phyloP scores from a whole-genome alignment of 92 coral and sea anemone genomes.

The Meandrina meandrites region DNA sequence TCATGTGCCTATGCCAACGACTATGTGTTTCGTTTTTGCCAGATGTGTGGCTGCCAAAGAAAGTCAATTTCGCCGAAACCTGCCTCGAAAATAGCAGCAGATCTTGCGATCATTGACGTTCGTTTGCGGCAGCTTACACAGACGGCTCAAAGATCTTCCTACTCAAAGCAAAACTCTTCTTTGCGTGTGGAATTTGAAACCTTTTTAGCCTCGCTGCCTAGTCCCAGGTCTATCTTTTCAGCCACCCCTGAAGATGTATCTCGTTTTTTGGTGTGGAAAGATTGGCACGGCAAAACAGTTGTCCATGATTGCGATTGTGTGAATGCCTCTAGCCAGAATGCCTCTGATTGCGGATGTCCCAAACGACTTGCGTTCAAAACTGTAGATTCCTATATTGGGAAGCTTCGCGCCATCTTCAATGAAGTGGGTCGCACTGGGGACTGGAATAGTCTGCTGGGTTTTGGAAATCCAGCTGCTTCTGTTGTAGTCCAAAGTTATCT shows the following conservation, averaged over 20 bases:
- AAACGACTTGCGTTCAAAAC: no score
- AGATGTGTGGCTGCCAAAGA: constrained; percentile 55
- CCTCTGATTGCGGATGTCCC: no score
- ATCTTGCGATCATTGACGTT: constrained; percentile 43
- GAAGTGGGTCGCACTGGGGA: no score
- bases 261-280: constrained; percentile 55
- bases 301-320: constrained; percentile 41
- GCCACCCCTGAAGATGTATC: no score
- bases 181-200: constrained; percentile 50
- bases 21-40: constrained; percentile 53
- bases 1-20: constrained; percentile 58
- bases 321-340: no score
- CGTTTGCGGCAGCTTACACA: constrained; percentile 41
- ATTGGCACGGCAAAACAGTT: constrained; percentile 32
- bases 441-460: no score
- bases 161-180: constrained; percentile 61
- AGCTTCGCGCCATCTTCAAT: no score
- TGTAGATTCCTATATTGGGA: no score
- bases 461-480: no score
- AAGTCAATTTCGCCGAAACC: constrained; percentile 19
- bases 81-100: constrained; percentile 17
- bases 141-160: constrained; percentile 35
- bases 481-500: no score
- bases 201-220: no score
- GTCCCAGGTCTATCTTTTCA: no score